Evolutionary conservation across 2,113 vertebrate species (phyloP), one percentile per base, ranked within the genome.

Genomic region (Phrynosoma blainvillii): DNA sequence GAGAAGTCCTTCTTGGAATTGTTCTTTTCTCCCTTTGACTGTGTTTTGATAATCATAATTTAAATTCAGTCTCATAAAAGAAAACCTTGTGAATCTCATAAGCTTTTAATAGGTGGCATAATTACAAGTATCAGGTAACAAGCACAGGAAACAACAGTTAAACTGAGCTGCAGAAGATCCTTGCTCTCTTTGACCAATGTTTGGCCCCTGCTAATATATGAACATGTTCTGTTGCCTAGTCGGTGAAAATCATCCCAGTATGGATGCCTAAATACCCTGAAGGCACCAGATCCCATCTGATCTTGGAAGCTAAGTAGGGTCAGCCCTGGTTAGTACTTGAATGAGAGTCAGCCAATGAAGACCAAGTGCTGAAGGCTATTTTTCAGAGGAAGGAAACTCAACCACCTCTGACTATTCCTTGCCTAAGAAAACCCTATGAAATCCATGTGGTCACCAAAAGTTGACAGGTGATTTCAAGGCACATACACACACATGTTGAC

Each of bases 1-100:
- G 56, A 1, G 10, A 78, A 88, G 12, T 84, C 89, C 30, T 82
- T 92, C 79, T 90, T 88, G 85, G 54, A 92, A 95, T 27, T 32
- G 10, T 30, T 84, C 0, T 0, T 9, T 76, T 90, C 5, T 7
- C 0, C 36, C 54, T 76, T 85, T 1, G 1, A 1, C 70, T 84
- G 87, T 52, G 21, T 79, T 36, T 80, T 79, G 85, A 10, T 83
- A 92, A 87, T 85, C 71, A 89, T 75, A 89, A 91, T 20, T 66
- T 85, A 74, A 56, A 20, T 84, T 85, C 47, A 91, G 8, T 36
- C 30, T 65, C 32, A 42, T 84, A 68, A 84, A 88, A 89, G 4
- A 87, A 7, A 87, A 77, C 14, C 13, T 68, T 23, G 16, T 66
- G 42, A 74, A 88, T 92, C 56, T 87, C 52, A 88, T 85, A 75